These are phyloP conservation scores for Drosophila melanogaster DNA, from an alignment of 1,140 invertebrate genomes.

Conservation along the genomic window DNA sequence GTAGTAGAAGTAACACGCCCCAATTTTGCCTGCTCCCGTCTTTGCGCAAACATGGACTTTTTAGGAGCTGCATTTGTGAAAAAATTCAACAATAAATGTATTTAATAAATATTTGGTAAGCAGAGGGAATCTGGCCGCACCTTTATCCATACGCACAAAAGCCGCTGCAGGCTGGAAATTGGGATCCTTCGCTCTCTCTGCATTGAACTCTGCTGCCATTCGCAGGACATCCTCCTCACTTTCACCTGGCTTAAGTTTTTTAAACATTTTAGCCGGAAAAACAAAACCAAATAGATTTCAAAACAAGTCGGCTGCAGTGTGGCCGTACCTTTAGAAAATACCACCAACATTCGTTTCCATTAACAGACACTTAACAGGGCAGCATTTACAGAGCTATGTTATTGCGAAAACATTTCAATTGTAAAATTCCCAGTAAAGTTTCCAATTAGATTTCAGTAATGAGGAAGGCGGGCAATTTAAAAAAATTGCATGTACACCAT, in stretches of 20 bases:
- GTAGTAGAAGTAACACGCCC: constrained; percentile 10
- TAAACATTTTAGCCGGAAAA: constrained; percentile 85
- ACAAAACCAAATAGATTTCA: constrained; percentile 7
- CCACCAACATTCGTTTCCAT: neutral
- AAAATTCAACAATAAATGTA: neutral
- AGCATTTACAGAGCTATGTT: neutral
- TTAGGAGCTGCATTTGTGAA: constrained; percentile 31
- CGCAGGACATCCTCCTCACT: constrained; percentile 89
- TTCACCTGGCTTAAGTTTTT: constrained; percentile 88
- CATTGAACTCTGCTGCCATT: constrained; percentile 89
- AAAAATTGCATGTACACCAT: neutral
- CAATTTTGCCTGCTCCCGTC: constrained; percentile 65
- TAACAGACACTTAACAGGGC: neutral
- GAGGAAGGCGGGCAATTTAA: neutral
- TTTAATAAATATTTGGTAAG: neutral
- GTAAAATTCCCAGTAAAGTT: neutral
- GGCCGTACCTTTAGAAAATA: neutral
- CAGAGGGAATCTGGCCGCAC: constrained; percentile 22
- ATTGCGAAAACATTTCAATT: neutral
- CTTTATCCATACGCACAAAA: constrained; percentile 85
- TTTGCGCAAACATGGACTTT: constrained; percentile 78
- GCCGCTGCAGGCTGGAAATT: constrained; percentile 86
- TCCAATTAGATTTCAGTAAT: neutral
- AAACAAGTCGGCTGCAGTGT: constrained; percentile 19
- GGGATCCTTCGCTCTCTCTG: constrained; percentile 85